Percentiles rank a stretch among this genome's conserved stretches.
phyloP scores from a whole-genome alignment of 2,113 vertebrate genomes.

The Aptenodytes forsteri region DNA sequence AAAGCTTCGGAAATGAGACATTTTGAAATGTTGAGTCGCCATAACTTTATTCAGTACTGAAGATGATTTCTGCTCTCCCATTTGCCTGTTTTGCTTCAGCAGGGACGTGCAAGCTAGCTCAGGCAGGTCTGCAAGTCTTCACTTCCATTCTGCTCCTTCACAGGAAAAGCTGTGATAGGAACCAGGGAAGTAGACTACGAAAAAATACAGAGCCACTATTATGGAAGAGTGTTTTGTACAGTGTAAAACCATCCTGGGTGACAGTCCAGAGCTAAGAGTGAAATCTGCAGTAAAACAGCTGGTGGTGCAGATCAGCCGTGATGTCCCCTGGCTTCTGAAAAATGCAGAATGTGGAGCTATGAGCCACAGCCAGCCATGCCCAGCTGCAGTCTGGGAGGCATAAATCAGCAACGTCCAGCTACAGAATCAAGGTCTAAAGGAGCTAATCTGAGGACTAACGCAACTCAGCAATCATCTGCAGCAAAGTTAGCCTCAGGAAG shows the following conservation, averaged over 20 bases:
- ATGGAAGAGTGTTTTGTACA: not conserved
- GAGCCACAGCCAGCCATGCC: not conserved
- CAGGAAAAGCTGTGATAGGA: not conserved
- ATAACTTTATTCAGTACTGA: not conserved
- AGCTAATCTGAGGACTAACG: not conserved
- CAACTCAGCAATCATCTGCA: not conserved
- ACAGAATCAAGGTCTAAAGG: not conserved
- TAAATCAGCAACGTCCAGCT: not conserved
- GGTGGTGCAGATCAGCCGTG: not conserved
- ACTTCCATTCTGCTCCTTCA: not conserved
- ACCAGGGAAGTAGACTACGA: not conserved
- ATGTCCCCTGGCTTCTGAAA: not conserved
- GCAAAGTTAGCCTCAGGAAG: not conserved
- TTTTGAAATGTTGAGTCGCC: not conserved
- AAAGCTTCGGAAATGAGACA: not conserved
- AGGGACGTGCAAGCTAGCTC: not conserved
- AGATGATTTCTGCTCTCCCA: not conserved
- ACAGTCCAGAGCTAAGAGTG: not conserved
- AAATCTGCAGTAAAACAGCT: not conserved
- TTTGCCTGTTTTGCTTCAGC: not conserved
- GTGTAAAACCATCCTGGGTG: not conserved
- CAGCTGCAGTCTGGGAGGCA: not conserved
- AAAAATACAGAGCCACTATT: not conserved
- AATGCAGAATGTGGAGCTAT: not conserved
- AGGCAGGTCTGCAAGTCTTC: not conserved